Base-by-base conservation (phyloP, 2,888 invertebrate species). In the Proisotoma minuta region DNA sequence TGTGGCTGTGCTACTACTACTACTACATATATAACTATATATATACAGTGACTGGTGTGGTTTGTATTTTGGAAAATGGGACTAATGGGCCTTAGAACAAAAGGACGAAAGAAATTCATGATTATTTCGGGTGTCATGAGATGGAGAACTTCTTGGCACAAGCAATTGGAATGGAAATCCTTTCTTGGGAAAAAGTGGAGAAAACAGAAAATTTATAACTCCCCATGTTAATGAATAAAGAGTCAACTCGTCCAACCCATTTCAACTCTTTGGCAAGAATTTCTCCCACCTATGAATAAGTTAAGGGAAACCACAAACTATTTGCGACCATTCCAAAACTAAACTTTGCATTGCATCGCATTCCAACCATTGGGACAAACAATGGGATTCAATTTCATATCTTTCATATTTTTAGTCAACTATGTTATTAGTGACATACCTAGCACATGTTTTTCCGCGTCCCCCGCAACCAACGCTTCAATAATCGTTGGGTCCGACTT, bases 401-500 rank as follows among this genome's bases (percentile, higher is more conserved):
- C n/a, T n/a, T n/a, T n/a, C n/a, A n/a, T n/a, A n/a, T n/a, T n/a
- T n/a, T n/a, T n/a, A n/a, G n/a, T n/a, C n/a, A n/a, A n/a, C n/a
- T n/a, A n/a, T n/a, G n/a, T n/a, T n/a, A n/a, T n/a, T 15, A 34
- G 8, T 34, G 15, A 43, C 43, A 67, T 70, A 73, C 73, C 72
- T 62, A 71, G 63, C 24, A 68, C 67, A 57, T 72, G 72, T 59
- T 70, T 71, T 59, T 71, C 72, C n/a, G 73, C 69, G 69, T 73
- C 73, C 50, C 72, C 71, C 18, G 71, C 70, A 48, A 71, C 70
- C 73, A 90, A 87, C 39, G 89, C 87, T 77, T 91, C 91, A 66
- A 92, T 87, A 60, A 89, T 84, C 57, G 87, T 84, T 26, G 91
- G 87, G 71, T 91, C 91, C 75, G 91, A 91, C 64, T 87, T 82